These are phyloP conservation scores for Typhlichthys subterraneus DNA, from an alignment of 2,797 vertebrate genomes.

Conservation along the genomic window DNA sequence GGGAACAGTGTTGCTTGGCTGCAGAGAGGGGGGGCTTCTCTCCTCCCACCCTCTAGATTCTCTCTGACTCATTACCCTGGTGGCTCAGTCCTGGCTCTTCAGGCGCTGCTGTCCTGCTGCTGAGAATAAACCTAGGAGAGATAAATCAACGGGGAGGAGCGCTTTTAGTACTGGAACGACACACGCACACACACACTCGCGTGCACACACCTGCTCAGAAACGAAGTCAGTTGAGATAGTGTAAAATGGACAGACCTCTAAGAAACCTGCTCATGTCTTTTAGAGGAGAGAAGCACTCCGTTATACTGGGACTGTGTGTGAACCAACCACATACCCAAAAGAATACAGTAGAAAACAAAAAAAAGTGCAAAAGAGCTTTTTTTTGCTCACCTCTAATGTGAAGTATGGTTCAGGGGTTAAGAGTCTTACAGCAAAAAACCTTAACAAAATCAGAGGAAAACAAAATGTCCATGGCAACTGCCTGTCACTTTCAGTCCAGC, in stretches of 20 bases:
- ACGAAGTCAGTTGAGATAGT: conserved; percentile 80
- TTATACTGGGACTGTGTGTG: conserved; percentile 58
- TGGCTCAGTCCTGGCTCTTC: conserved; percentile 95
- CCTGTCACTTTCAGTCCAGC: conserved; percentile 65
- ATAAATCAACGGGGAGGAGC: conserved; percentile 99
- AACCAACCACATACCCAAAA: conserved; percentile 68
- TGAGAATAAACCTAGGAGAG: conserved; percentile 99
- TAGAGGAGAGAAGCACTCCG: conserved; percentile 63
- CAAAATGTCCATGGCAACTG: conserved; percentile 64
- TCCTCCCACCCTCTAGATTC: conserved; percentile 63
- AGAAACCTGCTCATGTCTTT: conserved; percentile 56
- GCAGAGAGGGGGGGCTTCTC: conserved; percentile 84
- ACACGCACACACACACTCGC: conserved; percentile 76
- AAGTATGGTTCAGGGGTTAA: conserved; percentile 74
- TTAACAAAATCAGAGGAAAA: conserved; percentile 73
- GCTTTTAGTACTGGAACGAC: conserved; percentile 87
- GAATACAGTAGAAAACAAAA: conserved; percentile 57
- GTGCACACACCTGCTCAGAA: conserved; percentile 79
- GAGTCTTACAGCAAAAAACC: conserved; percentile 75
- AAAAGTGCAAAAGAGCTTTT: conserved; percentile 61
- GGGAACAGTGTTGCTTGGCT: conserved; percentile 80
- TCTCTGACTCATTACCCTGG: conserved; percentile 99
- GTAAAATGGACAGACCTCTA: conserved; percentile 63
- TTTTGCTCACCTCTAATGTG: conserved; percentile 77
- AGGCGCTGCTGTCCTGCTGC: conserved; percentile 90